Conservation (phyloP, 2,888 invertebrate genomes). For the Leptinotarsa juncta region DNA sequence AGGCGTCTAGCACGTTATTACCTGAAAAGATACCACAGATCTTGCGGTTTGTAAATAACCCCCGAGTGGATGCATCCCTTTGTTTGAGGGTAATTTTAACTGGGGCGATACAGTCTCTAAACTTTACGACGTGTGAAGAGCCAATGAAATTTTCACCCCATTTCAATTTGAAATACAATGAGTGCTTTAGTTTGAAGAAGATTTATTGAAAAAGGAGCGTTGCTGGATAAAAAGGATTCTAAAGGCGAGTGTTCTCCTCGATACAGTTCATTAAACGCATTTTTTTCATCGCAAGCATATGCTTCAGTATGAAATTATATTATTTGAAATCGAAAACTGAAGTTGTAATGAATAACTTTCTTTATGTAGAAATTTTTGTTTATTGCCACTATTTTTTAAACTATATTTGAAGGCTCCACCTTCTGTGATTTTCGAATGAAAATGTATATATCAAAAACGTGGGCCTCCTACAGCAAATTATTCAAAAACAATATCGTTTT, state of each 20-base stretch:
- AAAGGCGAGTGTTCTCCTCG: slow-evolving; percentile 11
- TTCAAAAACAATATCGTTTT: too few relatives aligned
- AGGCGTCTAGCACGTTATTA: slow-evolving; percentile 40
- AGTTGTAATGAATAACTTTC: background rate
- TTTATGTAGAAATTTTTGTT: too few relatives aligned
- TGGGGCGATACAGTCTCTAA: slow-evolving; percentile 49
- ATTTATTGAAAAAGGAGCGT: slow-evolving; percentile 43
- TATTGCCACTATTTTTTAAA: too few relatives aligned
- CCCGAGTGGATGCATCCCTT: slow-evolving; percentile 47
- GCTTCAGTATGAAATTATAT: background rate
- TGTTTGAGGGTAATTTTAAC: slow-evolving; percentile 55
- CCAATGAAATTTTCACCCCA: slow-evolving; percentile 64
- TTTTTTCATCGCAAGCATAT: background rate
- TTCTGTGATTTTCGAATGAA: too few relatives aligned
- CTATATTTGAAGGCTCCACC: too few relatives aligned
- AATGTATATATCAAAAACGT: too few relatives aligned
- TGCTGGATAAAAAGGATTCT: slow-evolving; percentile 11
- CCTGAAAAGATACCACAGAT: slow-evolving; percentile 50
- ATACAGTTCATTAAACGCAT: slow-evolving; percentile 15
- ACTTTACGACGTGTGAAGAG: slow-evolving; percentile 60
- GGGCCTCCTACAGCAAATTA: too few relatives aligned
- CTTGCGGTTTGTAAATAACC: slow-evolving; percentile 52
- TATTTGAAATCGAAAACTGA: background rate
- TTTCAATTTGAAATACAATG: slow-evolving; percentile 59
- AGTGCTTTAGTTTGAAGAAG: slow-evolving; percentile 40